Conservation (phyloP, 2,888 invertebrate species). For the Entomobrya multifasciata region DNA sequence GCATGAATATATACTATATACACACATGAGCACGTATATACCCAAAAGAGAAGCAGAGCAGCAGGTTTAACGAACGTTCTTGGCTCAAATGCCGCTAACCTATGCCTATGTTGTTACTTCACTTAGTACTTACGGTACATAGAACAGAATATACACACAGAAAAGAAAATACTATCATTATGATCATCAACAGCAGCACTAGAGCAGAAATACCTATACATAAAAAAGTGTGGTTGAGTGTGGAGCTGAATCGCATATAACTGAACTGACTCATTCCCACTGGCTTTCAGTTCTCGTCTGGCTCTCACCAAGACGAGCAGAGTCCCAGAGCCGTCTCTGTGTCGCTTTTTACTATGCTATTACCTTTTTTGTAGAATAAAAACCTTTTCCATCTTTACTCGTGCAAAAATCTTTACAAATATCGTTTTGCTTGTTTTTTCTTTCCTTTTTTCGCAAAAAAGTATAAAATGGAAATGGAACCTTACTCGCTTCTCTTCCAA, state of each 20-base stretch:
- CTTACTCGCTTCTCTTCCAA: conserved; percentile 7
- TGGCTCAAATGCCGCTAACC: conserved; percentile 74
- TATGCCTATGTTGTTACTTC: conserved; percentile 61
- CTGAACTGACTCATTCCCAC: conserved; percentile 61
- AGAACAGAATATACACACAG: conserved; percentile 9
- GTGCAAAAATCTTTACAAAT: conserved; percentile 1
- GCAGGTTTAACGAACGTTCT: conserved; percentile 71
- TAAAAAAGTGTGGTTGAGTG: no score
- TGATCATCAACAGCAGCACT: conserved; percentile 41
- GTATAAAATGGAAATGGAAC: conserved; percentile 37
- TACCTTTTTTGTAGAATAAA: no score
- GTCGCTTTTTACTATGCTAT: not conserved
- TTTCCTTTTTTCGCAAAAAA: no score
- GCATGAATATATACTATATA: not conserved
- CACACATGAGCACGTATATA: conserved; percentile 44
- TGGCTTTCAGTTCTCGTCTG: conserved; percentile 66
- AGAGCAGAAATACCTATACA: conserved; percentile 57
- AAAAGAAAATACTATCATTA: conserved; percentile 30
- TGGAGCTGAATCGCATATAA: no score
- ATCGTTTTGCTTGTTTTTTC: not conserved
- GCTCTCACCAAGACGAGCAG: conserved; percentile 57
- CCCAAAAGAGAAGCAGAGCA: conserved; percentile 39
- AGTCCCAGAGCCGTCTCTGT: conserved; percentile 10
- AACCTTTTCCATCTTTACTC: conserved; percentile 4
- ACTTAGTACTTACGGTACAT: conserved; percentile 40